Base-by-base conservation (phyloP, 1,140 invertebrate species). In the Elysia chlorotica region DNA sequence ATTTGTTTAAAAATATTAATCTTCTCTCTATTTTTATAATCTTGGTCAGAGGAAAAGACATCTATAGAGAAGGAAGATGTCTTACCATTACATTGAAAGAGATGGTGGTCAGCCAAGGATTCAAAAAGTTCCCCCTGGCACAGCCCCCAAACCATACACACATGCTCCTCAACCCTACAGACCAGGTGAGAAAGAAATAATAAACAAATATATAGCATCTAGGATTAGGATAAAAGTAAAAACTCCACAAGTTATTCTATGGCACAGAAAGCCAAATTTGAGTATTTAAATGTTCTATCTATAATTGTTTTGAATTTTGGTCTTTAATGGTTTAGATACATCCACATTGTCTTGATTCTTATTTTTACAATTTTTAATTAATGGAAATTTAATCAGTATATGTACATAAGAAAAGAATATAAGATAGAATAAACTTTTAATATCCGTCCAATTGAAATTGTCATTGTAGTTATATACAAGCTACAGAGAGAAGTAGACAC, bases 111-210 rank as follows among this genome's bases (percentile, higher is more conserved):
- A 74, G 63, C 66, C 74, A 63, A 53, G 66, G 30, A 61, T 77
- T 28, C 71, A 68, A n/a, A 74, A 78, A 19, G 33, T 75, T 2
- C 80, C 80, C 1, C 80, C 80, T 21, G 74, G 74, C 28, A 75
- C 79, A 0, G 78, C 78, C 2, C 80, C 80, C 19, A 81, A 80
- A 70, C 80, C 80, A 30, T 74, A 78, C 31, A 73, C 76, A 25
- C 59, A 74, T 38, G 74, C 75, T 5, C 74, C 76, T 57, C 70
- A 74, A n/a, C 69, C 78, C 37, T 81, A 72, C n/a, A 76, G 73
- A 71, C 69, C 74, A 71, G 80, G 76, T 79, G 73, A 66, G 65
- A 28, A 37, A 17, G 25, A 33, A 14, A 14, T 67, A 25, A 14
- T 67, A 17, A 41, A 41, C n/a, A 23, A 28, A 10, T 41, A 33